Conservation (phyloP, 1,140 invertebrate genomes). For the Leptinotarsa undecemlineata region DNA sequence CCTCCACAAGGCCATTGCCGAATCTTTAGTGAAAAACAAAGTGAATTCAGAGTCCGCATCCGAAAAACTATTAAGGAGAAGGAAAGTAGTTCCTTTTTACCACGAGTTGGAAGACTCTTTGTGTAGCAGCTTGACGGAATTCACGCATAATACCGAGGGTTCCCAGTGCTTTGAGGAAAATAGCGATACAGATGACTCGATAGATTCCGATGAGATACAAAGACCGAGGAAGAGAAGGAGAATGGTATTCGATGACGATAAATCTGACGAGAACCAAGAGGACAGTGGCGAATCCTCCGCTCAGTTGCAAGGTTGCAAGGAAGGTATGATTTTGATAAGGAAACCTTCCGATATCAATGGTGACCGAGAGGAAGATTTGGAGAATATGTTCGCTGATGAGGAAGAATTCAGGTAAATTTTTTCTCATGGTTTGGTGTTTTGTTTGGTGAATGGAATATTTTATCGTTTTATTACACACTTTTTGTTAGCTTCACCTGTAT, state of each 20-base stretch:
- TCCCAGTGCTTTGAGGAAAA: conserved; percentile 6
- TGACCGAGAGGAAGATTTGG: conserved; percentile 17
- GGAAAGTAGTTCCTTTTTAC: conserved; percentile 43
- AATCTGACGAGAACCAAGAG: conserved; percentile 14
- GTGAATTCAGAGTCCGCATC: conserved; percentile 31
- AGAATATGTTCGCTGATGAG: conserved; percentile 25
- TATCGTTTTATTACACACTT: too few relatives aligned
- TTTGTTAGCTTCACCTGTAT: too few relatives aligned
- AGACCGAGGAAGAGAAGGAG: conserved; percentile 16
- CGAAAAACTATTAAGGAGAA: conserved; percentile 38
- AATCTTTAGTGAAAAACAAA: conserved; percentile 46
- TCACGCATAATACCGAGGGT: conserved; percentile 43
- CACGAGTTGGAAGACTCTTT: conserved; percentile 47
- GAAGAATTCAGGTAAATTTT: conserved; percentile 20
- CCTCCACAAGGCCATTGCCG: conserved; percentile 45
- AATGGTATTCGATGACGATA: conserved; percentile 17
- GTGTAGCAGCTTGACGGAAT: conserved; percentile 46
- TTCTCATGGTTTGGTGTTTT: neutral
- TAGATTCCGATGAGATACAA: conserved; percentile 19
- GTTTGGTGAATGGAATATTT: too few relatives aligned
- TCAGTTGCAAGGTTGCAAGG: neutral
- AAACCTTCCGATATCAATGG: conserved; percentile 16
- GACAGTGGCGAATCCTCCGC: neutral
- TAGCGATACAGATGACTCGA: conserved; percentile 15
- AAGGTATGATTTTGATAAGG: conserved; percentile 11